Conservation (phyloP, 2,888 invertebrate species). For the Amiota mariae region DNA sequence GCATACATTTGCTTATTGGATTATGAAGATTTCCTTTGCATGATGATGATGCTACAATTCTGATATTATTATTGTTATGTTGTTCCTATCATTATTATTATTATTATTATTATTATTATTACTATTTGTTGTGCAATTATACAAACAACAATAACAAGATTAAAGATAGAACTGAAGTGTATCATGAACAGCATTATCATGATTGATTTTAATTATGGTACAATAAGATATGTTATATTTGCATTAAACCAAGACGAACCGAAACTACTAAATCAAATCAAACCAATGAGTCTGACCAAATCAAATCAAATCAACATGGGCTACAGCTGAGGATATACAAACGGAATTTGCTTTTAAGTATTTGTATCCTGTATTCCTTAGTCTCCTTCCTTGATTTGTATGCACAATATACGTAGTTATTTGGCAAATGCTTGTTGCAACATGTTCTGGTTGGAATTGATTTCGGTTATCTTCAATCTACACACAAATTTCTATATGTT, state of each 20-base stretch:
- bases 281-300: background rate
- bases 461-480: background rate
- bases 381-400: too few species aligned
- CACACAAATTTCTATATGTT: too few species aligned
- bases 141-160: constrained; percentile 3
- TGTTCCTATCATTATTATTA: background rate
- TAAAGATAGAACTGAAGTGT: background rate
- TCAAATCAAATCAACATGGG: background rate
- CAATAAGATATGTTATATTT: constrained; percentile 1
- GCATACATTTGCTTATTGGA: constrained; percentile 20
- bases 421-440: background rate
- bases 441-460: background rate
- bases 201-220: constrained; percentile 17
- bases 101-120: background rate
- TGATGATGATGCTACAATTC: background rate
- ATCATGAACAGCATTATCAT: background rate
- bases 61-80: background rate
- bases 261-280: background rate
- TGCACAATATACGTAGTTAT: background rate
- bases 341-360: background rate
- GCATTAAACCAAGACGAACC: constrained; percentile 2
- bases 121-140: background rate
- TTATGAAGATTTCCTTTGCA: background rate
- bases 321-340: background rate
- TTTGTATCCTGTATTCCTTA: background rate